These are phyloP conservation scores for Drosophila pseudotakahashii DNA, from an alignment of 2,888 invertebrate genomes.

Conservation along the genomic window DNA sequence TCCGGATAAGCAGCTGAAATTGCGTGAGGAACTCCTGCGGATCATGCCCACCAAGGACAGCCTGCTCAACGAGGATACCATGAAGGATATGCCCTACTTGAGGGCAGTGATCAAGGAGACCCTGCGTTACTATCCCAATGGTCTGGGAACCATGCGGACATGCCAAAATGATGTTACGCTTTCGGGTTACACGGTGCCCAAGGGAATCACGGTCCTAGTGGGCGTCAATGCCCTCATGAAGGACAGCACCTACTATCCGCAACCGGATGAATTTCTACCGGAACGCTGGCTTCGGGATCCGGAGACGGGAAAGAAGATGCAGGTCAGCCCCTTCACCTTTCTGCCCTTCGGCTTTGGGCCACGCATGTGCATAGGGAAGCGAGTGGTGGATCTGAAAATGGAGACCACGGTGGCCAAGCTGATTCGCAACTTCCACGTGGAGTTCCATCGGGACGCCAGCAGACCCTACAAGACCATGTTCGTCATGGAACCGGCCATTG, in stretches of 20 bases:
- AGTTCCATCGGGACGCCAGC: slow-evolving; percentile 70
- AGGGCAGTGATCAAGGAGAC: slow-evolving; percentile 90
- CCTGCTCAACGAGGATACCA: slow-evolving; percentile 82
- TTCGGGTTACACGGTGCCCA: slow-evolving; percentile 87
- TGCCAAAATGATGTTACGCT: slow-evolving; percentile 85
- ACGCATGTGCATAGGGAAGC: slow-evolving; percentile 88
- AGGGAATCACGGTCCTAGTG: slow-evolving; percentile 88
- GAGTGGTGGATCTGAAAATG: slow-evolving; percentile 90
- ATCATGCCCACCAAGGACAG: slow-evolving; percentile 83
- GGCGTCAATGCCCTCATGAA: slow-evolving; percentile 87
- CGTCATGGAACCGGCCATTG: slow-evolving; percentile 78
- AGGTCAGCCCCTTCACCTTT: slow-evolving; percentile 85
- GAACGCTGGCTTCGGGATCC: slow-evolving; percentile 88
- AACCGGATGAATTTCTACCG: slow-evolving; percentile 87
- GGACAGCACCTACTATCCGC: slow-evolving; percentile 87
- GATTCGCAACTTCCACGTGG: slow-evolving; percentile 77
- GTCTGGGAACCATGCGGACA: slow-evolving; percentile 16
- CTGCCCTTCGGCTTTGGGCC: slow-evolving; percentile 89
- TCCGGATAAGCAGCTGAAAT: slow-evolving; percentile 87
- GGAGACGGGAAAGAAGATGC: slow-evolving; percentile 41
- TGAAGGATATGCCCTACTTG: slow-evolving; percentile 86
- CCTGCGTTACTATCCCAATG: slow-evolving; percentile 86
- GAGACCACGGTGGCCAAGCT: slow-evolving; percentile 85
- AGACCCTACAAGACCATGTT: slow-evolving; percentile 66
- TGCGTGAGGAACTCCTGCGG: slow-evolving; percentile 86